These are phyloP conservation scores for Amphipyra berbera DNA, from an alignment of 2,888 invertebrate species.

Conservation along the genomic window DNA sequence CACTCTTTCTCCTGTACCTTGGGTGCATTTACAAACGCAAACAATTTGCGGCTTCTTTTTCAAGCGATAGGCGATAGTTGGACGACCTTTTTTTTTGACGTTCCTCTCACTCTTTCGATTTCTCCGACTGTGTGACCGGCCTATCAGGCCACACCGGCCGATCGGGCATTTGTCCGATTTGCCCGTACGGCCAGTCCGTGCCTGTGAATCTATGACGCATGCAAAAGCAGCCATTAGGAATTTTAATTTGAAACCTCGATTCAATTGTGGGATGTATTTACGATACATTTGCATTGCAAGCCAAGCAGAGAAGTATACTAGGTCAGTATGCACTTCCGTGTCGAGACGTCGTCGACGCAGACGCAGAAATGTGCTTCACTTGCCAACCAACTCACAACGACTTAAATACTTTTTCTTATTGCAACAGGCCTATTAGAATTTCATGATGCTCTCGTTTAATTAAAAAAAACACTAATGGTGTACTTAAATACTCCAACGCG, in stretches of 20 bases:
- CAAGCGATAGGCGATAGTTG: too few relatives aligned
- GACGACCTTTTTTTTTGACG: too few relatives aligned
- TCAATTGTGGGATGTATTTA: constrained; percentile 39
- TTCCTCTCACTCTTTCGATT: too few relatives aligned
- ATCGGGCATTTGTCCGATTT: too few relatives aligned
- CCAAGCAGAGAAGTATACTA: constrained; percentile 66
- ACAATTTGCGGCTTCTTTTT: too few relatives aligned
- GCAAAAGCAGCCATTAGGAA: constrained; percentile 23
- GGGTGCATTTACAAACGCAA: too few relatives aligned
- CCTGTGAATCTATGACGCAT: constrained; percentile 24
- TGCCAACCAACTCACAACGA: constrained; percentile 70
- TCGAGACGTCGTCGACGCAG: constrained; percentile 58
- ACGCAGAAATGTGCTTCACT: constrained; percentile 67
- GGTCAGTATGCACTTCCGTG: constrained; percentile 80
- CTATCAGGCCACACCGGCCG: too few relatives aligned
- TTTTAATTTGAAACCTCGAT: constrained; percentile 46
- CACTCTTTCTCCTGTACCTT: too few relatives aligned
- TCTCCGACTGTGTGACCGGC: too few relatives aligned
- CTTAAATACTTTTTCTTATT: constrained; percentile 28
- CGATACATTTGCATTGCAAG: constrained; percentile 63
- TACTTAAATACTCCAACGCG: too few relatives aligned
- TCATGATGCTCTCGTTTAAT: constrained; percentile 3
- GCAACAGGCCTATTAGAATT: constrained; percentile 26
- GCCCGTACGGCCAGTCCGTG: too few relatives aligned
- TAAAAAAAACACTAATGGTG: constrained; percentile 3